Percentiles rank a stretch among this genome's conserved stretches.
Evolutionary conservation across 2,113 vertebrate species (phyloP).

Genomic region (Alligator sinensis): DNA sequence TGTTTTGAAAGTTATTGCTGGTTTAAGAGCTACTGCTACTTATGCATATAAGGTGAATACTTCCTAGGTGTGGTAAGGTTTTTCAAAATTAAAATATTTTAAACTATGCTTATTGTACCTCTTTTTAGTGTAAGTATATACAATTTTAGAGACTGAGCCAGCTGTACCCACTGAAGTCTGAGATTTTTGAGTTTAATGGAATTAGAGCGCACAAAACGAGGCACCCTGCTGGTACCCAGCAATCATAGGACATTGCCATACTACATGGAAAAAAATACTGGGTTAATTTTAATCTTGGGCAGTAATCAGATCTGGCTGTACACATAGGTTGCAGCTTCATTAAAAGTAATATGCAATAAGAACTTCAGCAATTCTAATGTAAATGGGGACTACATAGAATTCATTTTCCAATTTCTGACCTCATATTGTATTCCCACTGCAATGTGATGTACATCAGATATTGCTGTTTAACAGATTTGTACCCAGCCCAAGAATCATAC

Average conservation of each 20-base stretch:
- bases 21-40: constrained; percentile 9
- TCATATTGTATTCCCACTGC: not conserved
- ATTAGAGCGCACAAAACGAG: not conserved
- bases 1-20: constrained; percentile 47
- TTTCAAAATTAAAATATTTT: constrained; percentile 61
- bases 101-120: constrained; percentile 5
- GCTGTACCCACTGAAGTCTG: constrained; percentile 27
- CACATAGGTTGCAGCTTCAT: not conserved
- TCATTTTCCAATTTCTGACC: constrained; percentile 12
- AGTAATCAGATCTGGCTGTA: not conserved
- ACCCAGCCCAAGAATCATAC: not conserved
- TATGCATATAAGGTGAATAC: not conserved
- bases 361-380: not conserved
- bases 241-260: not conserved
- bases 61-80: not conserved
- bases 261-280: not conserved
- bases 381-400: not conserved
- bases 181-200: not conserved
- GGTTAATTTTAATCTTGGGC: not conserved
- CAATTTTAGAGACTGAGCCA: constrained; percentile 5
- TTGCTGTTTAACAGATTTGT: not conserved
- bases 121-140: constrained; percentile 10
- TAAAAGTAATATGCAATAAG: not conserved
- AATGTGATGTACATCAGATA: not conserved
- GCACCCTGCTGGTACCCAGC: not conserved